A percentile compares a stretch with the other conserved stretches of the same genome.
These are phyloP conservation scores for Callipepla californica DNA, from an alignment of 2,113 vertebrate genomes.

Conservation along the genomic window DNA sequence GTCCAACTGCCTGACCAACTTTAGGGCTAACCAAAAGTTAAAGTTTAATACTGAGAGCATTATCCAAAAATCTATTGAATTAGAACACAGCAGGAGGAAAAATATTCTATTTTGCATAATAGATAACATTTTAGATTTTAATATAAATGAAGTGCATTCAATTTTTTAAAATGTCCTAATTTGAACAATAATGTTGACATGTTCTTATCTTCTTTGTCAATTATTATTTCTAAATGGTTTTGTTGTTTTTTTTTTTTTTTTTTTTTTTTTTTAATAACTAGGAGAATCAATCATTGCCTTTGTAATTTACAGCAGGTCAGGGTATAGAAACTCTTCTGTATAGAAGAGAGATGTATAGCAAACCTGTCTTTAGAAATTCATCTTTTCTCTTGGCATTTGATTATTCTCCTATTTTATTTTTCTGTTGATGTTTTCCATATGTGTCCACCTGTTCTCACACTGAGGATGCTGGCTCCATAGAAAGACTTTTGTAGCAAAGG, in stretches of 20 bases:
- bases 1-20: not conserved
- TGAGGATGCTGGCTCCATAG: not conserved
- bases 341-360: not conserved
- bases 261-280: not conserved
- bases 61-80: not conserved
- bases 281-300: not conserved
- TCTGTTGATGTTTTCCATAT: not conserved
- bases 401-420: conserved; percentile 19
- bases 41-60: not conserved
- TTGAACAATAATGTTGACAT: not conserved
- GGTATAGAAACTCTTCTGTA: not conserved
- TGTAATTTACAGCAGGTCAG: not conserved
- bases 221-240: not conserved
- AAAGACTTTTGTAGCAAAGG: not conserved
- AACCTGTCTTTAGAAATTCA: not conserved
- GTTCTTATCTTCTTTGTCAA: not conserved
- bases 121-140: not conserved
- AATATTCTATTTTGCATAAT: not conserved
- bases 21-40: not conserved
- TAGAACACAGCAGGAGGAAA: not conserved
- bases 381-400: not conserved
- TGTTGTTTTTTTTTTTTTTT: not conserved
- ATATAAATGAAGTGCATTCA: not conserved
- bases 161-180: not conserved
- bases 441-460: not conserved